Conservation (phyloP, 2,113 vertebrate species). For the Chrysochloris asiatica region DNA sequence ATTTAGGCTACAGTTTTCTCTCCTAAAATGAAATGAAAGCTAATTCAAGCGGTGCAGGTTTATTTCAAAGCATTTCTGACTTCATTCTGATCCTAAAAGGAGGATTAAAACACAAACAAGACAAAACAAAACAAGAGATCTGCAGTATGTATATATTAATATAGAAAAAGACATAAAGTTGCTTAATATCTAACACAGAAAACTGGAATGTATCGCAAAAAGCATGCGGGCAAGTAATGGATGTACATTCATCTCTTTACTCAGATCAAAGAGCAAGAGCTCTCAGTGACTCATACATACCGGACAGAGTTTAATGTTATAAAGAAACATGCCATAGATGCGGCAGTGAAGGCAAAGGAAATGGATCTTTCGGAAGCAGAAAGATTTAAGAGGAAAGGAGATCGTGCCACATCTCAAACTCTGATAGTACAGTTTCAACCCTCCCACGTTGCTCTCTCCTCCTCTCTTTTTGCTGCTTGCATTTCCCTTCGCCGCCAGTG, state of each 20-base stretch:
- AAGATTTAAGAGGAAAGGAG: slow-evolving; percentile 58
- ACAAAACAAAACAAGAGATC: not conserved
- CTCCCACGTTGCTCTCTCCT: slow-evolving; percentile 69
- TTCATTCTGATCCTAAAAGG: slow-evolving; percentile 55
- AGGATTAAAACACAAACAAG: not conserved
- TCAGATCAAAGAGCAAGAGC: slow-evolving; percentile 73
- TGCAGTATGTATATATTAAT: slow-evolving; percentile 54
- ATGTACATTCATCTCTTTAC: slow-evolving; percentile 66
- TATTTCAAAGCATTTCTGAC: slow-evolving; percentile 58
- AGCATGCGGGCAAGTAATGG: slow-evolving; percentile 66
- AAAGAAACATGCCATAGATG: slow-evolving; percentile 70
- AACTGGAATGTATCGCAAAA: slow-evolving; percentile 61
- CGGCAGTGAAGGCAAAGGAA: slow-evolving; percentile 58
- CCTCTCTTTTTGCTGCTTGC: slow-evolving; percentile 68
- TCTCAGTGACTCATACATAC: slow-evolving; percentile 74
- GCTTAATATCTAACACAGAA: slow-evolving; percentile 18
- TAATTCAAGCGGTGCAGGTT: slow-evolving; percentile 54
- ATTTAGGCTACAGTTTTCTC: slow-evolving; percentile 32
- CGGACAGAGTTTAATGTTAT: slow-evolving; percentile 69
- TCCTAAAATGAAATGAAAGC: slow-evolving; percentile 40
- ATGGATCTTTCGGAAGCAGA: slow-evolving; percentile 66
- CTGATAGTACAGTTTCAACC: slow-evolving; percentile 75
- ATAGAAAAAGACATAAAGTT: slow-evolving; percentile 50
- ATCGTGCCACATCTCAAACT: slow-evolving; percentile 72
- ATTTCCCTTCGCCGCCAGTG: slow-evolving; percentile 76